Base-by-base conservation (phyloP, 37 sponge, comb jelly and placozoan species). In the Beroe ovata region DNA sequence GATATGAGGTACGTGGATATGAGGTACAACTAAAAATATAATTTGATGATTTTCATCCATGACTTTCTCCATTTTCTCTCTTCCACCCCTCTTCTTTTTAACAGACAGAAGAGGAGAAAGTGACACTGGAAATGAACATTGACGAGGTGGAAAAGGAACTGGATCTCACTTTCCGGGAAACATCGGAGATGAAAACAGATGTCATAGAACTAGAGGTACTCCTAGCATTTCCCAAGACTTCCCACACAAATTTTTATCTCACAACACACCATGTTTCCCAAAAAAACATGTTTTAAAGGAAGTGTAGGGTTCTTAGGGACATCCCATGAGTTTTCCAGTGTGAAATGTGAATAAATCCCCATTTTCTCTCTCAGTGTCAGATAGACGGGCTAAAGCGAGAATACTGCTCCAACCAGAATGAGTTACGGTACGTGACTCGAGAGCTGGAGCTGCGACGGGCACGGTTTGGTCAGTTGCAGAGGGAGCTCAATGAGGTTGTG, bases 21-120 rank as follows among this genome's bases (percentile, higher is more conserved):
- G n/a, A n/a, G n/a, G n/a, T n/a, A n/a, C n/a, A n/a, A n/a, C n/a
- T n/a, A n/a, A n/a, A n/a, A n/a, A n/a, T n/a, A n/a, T n/a, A n/a
- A n/a, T n/a, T n/a, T n/a, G n/a, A n/a, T n/a, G n/a, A n/a, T n/a
- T n/a, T n/a, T n/a, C n/a, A n/a, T n/a, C n/a, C n/a, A n/a, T n/a
- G n/a, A n/a, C n/a, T n/a, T n/a, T n/a, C n/a, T n/a, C n/a, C n/a
- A n/a, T n/a, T n/a, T n/a, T n/a, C n/a, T n/a, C n/a, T n/a, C n/a
- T n/a, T n/a, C n/a, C n/a, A n/a, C n/a, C n/a, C n/a, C n/a, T n/a
- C n/a, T n/a, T 47, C 11, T 47, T 47, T 47, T 16, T 47, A 6
- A 4, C 84, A 77, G 84, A 77, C 47, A 41, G 28, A 77, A 35
- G 33, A 77, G 41, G 84, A 77, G 1, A 77, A 77, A 19, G 0